phyloP scores from a whole-genome alignment of 2,113 vertebrate genomes.

The Heteronetta atricapilla region DNA sequence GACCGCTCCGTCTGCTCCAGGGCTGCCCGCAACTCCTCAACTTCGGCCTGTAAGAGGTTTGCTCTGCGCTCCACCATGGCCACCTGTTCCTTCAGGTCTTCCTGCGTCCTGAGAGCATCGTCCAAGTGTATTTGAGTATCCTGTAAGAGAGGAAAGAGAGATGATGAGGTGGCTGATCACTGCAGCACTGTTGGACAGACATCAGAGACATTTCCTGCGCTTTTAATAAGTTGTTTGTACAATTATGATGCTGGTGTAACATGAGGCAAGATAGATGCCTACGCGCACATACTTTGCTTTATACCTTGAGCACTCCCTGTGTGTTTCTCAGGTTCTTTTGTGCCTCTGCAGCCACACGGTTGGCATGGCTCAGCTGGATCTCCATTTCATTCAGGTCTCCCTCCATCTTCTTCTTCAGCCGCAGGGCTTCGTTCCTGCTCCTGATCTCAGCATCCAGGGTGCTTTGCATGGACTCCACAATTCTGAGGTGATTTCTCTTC shows the following conservation, averaged over 20 bases:
- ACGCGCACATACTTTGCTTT: too few relatives aligned
- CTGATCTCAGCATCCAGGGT: conserved; percentile 77
- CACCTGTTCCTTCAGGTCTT: conserved; percentile 85
- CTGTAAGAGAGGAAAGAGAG: conserved; percentile 39
- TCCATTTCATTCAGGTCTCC: conserved; percentile 93
- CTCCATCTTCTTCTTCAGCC: conserved; percentile 95
- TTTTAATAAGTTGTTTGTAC: too few relatives aligned
- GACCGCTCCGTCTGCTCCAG: conserved; percentile 81
- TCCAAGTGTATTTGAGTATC: conserved; percentile 81
- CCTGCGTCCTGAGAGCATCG: conserved; percentile 76
- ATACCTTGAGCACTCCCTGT: conserved; percentile 73
- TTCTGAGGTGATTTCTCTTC: conserved; percentile 61
- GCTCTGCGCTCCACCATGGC: conserved; percentile 85
- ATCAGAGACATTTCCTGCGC: too few relatives aligned
- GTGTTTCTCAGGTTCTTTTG: conserved; percentile 79
- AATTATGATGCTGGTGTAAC: too few relatives aligned
- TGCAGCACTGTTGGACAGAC: not conserved
- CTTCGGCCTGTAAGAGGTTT: conserved; percentile 79
- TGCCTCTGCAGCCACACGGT: conserved; percentile 53
- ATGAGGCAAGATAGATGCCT: too few relatives aligned
- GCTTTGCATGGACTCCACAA: conserved; percentile 80
- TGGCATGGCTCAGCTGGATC: conserved; percentile 90
- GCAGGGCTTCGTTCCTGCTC: conserved; percentile 81
- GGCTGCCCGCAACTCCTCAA: conserved; percentile 72
- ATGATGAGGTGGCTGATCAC: too few relatives aligned